Conservation (phyloP, 2,888 invertebrate species). For the Stenolophus ochropezus region DNA sequence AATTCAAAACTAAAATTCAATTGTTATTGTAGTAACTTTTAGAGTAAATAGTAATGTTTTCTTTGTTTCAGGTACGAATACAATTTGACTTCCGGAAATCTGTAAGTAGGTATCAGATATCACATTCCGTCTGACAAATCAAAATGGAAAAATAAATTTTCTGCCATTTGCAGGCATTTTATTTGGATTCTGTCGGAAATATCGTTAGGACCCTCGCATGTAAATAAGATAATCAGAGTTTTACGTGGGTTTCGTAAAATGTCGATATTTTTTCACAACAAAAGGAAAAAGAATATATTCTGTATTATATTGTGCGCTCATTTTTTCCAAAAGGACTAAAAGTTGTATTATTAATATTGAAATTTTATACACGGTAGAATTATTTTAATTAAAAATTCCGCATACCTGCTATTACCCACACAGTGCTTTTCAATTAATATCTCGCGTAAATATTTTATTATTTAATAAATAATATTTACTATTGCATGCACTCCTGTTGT, state of each 20-base stretch:
- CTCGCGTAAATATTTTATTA: too few relatives aligned
- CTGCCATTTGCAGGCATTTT: slow-evolving; percentile 24
- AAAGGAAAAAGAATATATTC: background rate
- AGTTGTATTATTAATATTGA: too few relatives aligned
- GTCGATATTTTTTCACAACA: background rate
- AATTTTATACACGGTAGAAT: too few relatives aligned
- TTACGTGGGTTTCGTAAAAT: background rate
- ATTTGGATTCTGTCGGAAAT: slow-evolving; percentile 10
- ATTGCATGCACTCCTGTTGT: too few relatives aligned
- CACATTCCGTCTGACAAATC: background rate
- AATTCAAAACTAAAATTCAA: too few relatives aligned
- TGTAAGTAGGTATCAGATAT: background rate
- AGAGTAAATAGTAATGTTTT: background rate
- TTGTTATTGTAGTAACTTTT: too few relatives aligned
- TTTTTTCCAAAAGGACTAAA: too few relatives aligned
- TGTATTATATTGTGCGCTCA: background rate
- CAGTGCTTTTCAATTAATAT: too few relatives aligned
- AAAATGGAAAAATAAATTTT: background rate
- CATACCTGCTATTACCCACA: too few relatives aligned
- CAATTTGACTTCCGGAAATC: background rate
- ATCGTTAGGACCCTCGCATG: slow-evolving; percentile 17
- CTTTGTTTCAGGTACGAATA: background rate
- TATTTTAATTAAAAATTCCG: too few relatives aligned
- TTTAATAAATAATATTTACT: too few relatives aligned
- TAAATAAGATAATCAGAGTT: slow-evolving; percentile 35